A percentile compares a stretch with the other conserved stretches of the same genome.
Conservation (phyloP, 2,888 invertebrate species). For the Tortricodes alternella region DNA sequence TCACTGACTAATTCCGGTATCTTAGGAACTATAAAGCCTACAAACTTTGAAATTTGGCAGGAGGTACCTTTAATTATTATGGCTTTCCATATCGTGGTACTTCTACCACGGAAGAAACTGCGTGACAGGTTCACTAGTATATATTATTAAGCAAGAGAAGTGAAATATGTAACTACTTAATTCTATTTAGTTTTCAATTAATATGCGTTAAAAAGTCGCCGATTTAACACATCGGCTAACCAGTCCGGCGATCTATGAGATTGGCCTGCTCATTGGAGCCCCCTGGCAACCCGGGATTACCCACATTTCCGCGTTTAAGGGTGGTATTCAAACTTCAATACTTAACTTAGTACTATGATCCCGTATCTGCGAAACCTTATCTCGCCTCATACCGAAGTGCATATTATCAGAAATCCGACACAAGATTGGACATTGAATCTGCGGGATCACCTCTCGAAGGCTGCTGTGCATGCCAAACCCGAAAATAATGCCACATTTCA, state of each 20-base stretch:
- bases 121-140: too few relatives aligned
- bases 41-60: too few relatives aligned
- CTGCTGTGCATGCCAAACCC: slow-evolving; percentile 56
- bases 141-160: too few relatives aligned
- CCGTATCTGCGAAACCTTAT: slow-evolving; percentile 46
- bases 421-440: slow-evolving; percentile 54
- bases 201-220: background rate
- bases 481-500: slow-evolving; percentile 59
- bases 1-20: too few relatives aligned
- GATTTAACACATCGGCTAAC: slow-evolving; percentile 41
- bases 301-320: slow-evolving; percentile 46
- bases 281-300: slow-evolving; percentile 58
- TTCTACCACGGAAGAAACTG: too few relatives aligned
- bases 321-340: slow-evolving; percentile 67
- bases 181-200: background rate
- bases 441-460: slow-evolving; percentile 49
- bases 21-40: too few relatives aligned
- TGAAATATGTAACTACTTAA: too few relatives aligned
- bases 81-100: too few relatives aligned
- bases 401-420: slow-evolving; percentile 66
- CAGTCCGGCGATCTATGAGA: slow-evolving; percentile 53
- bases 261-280: slow-evolving; percentile 54
- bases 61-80: too few relatives aligned
- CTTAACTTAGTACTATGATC: slow-evolving; percentile 42
- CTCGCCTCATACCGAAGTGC: slow-evolving; percentile 59